Evolutionary conservation across 2,797 vertebrate genomes (phyloP), one percentile per base, ranked within the genome.

Genomic region (Erithacus rubecula): DNA sequence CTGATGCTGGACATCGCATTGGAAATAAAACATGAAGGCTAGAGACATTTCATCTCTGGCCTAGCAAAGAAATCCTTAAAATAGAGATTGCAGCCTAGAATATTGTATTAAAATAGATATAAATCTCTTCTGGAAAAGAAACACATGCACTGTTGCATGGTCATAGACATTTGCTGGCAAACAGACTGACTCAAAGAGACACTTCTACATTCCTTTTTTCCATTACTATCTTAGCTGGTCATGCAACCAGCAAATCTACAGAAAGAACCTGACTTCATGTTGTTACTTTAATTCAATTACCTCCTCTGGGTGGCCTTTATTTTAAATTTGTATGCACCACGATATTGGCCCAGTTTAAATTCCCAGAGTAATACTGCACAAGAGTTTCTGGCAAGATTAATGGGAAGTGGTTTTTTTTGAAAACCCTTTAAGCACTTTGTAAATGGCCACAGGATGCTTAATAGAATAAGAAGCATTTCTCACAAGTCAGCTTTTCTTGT

Each of bases 401-500:
- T n/a, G 27, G 60, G 70, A 97, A 96, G 87, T 69, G 23, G 71
- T 89, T 84, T 96, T 97, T 97, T 70, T 91, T n/a, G 72, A 95
- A 95, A 93, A 80, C 37, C 69, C 83, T 94, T 82, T 82, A 87
- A 95, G 68, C 39, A 70, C 84, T 92, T 95, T 95, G 62, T 56
- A 95, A 93, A 91, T n/a, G 23, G 46, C 70, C 52, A 83, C 23
- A 37, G 67, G 41, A 74, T 67, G 34, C 53, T 94, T 92, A 93
- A 89, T 20, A 70, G 52, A 95, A 58, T 47, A 96, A 34, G 55
- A 36, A 90, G 16, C 34, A 69, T 56, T 95, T 94, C 72, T 88
- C 53, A 30, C 12, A 93, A 90, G 70, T 88, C 91, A 94, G 82
- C 53, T 88, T 77, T 90, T 78, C 51, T 85, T 34, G 24, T n/a